Evolutionary conservation across 2,113 vertebrate species (phyloP), one percentile per base, ranked within the genome.

Genomic region (Ondatra zibethicus): DNA sequence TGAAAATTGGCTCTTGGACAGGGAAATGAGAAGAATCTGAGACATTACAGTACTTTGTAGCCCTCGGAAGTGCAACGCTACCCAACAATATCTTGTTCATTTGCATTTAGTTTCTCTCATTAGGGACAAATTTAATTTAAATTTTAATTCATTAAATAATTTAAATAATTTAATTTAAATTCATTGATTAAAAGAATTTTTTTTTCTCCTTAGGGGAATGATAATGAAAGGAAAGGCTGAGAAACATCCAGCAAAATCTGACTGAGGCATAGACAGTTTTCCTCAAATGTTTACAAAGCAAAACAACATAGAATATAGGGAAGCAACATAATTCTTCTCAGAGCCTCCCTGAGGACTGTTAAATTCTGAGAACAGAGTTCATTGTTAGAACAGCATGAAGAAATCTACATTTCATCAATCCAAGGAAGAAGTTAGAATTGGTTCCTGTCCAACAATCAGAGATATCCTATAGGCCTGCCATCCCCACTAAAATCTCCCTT

Each of bases 131-230:
- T 88, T 93, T 96, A 92, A 96, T 96, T 70, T 94, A 77, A 93
- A 95, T 95, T 92, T 96, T 73, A 96, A 97, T 96, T 81, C 66
- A 95, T 98, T 97, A 95, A 97, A 98, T 98, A 96, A 94, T 94
- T 97, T 96, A 95, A 97, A 96, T 96, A 89, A 66, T 63, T 97
- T 95, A 91, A 93, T 93, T 96, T 96, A 93, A 92, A 96, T 96
- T 88, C 90, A 88, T 73, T 96, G 82, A 96, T 96, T 97, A 87
- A 97, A 96, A 82, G 89, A 97, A 90, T 31, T 27, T 61, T 82
- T 36, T 81, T 80, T 16, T 87, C 65, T 95, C 42, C 63, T 78
- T 78, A 70, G 61, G 86, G 91, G 86, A 95, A 92, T 61, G 33
- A 21, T 73, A 91, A 68, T 61, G 81, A 77, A 84, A 65, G 31